Base-by-base conservation (phyloP, 2,113 vertebrate genomes). In the Crotalus helleri region DNA sequence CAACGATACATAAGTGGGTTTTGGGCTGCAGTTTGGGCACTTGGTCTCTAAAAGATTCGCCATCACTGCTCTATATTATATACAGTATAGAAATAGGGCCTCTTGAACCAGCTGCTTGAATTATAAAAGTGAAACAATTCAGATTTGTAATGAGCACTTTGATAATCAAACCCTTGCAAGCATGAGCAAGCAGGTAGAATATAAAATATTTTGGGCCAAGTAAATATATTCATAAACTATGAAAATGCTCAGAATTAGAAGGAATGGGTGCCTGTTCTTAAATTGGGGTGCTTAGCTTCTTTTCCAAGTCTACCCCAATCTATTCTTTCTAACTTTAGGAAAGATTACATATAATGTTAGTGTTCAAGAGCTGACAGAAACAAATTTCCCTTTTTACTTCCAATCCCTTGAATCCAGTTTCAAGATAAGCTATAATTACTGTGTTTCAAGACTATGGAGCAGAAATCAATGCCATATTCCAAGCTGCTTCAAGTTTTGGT, bases 81-180 rank as follows among this genome's bases (percentile, higher is more conserved):
- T 0, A 13, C 58, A 64, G n/a, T 23, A 64, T 61, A 87, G 10
- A 59, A 46, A 33, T 59, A 61, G 4, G 15, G 74, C 46, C 74
- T 86, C 23, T 29, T 29, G 46, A 81, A 59, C 85, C 23, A 33
- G 59, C 9, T 90, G 55, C 44, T 59, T 57, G 21, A 59, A 55
- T 90, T n/a, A 57, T 53, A 64, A 29, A 44, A 29, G 19, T 46
- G 23, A 86, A 93, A 53, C 33, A 23, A 49, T 29, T 93, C 55
- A 21, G 81, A 64, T 64, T 39, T 87, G 57, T 24, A 59, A 93
- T 85, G 74, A 93, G 74, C 74, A 53, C 24, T 86, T 93, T 93
- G 92, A 55, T 17, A 58, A 90, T 51, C 85, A 46, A 57, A 86
- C 44, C 23, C 13, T 26, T 90, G 54, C 74, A 54, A 86, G 23